phyloP scores from a whole-genome alignment of 2,797 vertebrate genomes.

The Pantherophis alleghaniensis region DNA sequence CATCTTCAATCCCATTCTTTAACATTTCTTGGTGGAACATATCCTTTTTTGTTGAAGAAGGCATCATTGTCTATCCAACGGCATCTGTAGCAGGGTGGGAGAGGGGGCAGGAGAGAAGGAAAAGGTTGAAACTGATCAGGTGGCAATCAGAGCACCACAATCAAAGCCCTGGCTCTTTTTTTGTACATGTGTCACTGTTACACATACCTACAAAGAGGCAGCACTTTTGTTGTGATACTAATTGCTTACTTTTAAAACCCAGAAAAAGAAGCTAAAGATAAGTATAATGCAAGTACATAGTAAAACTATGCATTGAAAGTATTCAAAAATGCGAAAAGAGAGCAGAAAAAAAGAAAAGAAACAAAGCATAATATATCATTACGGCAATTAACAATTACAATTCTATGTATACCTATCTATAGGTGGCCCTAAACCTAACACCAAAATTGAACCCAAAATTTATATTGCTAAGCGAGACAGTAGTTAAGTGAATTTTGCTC shows the following conservation, averaged over 20 bases:
- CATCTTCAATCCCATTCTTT: neutral
- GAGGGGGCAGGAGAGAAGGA: neutral
- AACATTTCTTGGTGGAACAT: neutral
- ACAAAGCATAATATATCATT: neutral
- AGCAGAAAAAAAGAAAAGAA: neutral
- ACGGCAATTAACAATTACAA: neutral
- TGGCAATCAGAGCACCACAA: neutral
- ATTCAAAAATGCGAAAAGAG: neutral
- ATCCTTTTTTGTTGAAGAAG: neutral
- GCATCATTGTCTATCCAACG: neutral
- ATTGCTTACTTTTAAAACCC: neutral
- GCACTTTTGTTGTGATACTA: neutral
- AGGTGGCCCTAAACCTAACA: neutral
- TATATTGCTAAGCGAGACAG: neutral
- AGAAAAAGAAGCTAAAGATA: neutral
- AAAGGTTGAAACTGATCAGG: neutral
- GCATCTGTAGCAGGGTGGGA: neutral
- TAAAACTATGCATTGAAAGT: neutral
- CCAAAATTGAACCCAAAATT: neutral
- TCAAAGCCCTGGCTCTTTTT: neutral
- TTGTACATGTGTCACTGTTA: neutral
- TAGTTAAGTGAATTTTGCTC: neutral
- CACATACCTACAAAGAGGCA: neutral
- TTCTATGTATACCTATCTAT: neutral
- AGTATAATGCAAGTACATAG: neutral